These are phyloP conservation scores for Datnioides undecimradiatus DNA, from an alignment of 2,113 vertebrate genomes.

Conservation along the genomic window DNA sequence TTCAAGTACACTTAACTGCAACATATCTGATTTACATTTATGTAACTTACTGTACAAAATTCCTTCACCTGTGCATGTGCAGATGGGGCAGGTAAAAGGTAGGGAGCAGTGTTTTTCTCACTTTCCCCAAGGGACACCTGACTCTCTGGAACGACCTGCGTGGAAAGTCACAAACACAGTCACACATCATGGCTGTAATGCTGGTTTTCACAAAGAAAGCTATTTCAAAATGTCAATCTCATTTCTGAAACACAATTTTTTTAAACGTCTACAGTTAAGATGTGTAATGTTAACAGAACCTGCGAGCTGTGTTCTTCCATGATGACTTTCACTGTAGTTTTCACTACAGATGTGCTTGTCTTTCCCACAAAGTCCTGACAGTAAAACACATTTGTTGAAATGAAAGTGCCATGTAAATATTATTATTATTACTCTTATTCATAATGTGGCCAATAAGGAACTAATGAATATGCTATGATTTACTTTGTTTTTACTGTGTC, in stretches of 20 bases:
- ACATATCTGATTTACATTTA: not conserved
- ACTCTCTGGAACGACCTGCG: constrained; percentile 91
- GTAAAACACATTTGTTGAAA: constrained; percentile 43
- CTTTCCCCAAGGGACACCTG: constrained; percentile 79
- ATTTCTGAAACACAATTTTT: not conserved
- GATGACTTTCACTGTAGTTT: constrained; percentile 86
- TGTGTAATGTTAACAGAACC: constrained; percentile 78
- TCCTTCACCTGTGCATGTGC: constrained; percentile 54
- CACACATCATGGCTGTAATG: not conserved
- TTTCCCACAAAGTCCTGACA: constrained; percentile 87
- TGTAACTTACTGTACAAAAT: not conserved
- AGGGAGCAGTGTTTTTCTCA: constrained; percentile 63
- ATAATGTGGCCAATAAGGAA: not conserved
- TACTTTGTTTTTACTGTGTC: constrained; percentile 88
- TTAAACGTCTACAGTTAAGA: too few species aligned
- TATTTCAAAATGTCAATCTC: not conserved
- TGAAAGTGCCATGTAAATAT: constrained; percentile 1
- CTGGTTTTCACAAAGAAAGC: not conserved
- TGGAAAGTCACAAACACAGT: not conserved
- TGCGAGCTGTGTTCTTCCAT: constrained; percentile 89
- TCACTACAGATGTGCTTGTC: constrained; percentile 84
- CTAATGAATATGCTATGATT: constrained; percentile 15
- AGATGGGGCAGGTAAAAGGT: constrained; percentile 50
- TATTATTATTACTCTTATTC: not conserved
- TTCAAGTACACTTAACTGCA: not conserved